phyloP scores from a whole-genome alignment of 92 coral and sea anemone genomes.

The Montipora capitata region DNA sequence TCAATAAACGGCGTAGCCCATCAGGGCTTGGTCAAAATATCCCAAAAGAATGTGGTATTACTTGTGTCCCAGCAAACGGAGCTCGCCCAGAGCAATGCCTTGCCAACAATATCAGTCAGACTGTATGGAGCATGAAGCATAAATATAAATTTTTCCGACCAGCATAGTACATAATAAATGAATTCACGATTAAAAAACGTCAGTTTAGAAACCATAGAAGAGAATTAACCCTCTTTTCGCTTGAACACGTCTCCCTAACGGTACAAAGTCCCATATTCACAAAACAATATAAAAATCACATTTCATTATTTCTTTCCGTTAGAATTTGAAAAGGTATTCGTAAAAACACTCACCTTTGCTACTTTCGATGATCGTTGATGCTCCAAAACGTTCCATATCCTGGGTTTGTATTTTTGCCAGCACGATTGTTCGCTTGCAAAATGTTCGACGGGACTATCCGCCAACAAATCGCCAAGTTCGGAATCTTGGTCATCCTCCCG shows the following conservation, averaged over 20 bases:
- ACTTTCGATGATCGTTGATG: slow-evolving; percentile 89
- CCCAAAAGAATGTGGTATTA: no score
- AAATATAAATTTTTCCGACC: not conserved
- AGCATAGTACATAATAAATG: not conserved
- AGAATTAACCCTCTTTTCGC: not conserved
- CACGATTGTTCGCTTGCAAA: slow-evolving; percentile 54
- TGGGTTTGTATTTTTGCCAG: slow-evolving; percentile 93
- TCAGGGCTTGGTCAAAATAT: no score
- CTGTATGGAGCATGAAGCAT: no score
- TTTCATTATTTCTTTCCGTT: not conserved
- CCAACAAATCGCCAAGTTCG: slow-evolving; percentile 43
- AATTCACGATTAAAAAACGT: slow-evolving; percentile 2
- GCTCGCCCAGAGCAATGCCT: no score
- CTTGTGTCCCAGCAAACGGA: no score
- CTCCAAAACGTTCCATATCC: slow-evolving; percentile 92
- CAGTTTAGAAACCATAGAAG: not conserved
- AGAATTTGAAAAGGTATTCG: not conserved
- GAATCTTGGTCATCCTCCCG: slow-evolving; percentile 74
- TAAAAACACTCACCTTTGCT: slow-evolving; percentile 78
- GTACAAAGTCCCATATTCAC: not conserved
- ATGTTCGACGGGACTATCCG: slow-evolving; percentile 61
- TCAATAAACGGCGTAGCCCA: no score
- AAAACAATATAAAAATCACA: not conserved
- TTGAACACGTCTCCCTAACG: slow-evolving; percentile 45
- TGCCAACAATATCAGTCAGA: no score